phyloP scores from a whole-genome alignment of 2,888 invertebrate species.

The Lamproptera curius region DNA sequence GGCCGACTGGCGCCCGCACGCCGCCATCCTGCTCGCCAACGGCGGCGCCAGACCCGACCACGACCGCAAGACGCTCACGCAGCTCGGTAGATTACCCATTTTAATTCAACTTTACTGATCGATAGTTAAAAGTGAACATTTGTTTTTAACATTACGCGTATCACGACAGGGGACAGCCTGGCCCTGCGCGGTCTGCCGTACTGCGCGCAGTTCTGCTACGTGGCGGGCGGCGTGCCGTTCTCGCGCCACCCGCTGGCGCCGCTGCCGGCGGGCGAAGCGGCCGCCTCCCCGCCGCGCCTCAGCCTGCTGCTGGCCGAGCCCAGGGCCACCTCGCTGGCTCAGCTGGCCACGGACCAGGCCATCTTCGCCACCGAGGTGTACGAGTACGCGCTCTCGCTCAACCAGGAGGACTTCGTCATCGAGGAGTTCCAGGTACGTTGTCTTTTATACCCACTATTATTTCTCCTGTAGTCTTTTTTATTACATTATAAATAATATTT shows the following conservation, averaged over 20 bases:
- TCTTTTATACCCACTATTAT: too few species aligned
- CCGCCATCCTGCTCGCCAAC: conserved; percentile 96
- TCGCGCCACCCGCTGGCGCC: conserved; percentile 56
- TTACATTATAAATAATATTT: too few species aligned
- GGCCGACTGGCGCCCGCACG: conserved; percentile 98
- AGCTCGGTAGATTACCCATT: conserved; percentile 82
- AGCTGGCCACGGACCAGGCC: conserved; percentile 88
- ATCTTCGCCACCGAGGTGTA: conserved; percentile 97
- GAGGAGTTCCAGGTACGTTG: conserved; percentile 83
- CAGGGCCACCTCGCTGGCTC: conserved; percentile 78
- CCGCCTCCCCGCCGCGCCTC: conserved; percentile 73
- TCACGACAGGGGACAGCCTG: conserved; percentile 81
- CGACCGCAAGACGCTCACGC: conserved; percentile 86
- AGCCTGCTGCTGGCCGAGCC: conserved; percentile 88
- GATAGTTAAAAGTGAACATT: background rate
- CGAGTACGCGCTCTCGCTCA: conserved; percentile 93
- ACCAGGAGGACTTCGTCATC: conserved; percentile 82
- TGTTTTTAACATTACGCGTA: background rate
- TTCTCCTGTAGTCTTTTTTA: too few species aligned
- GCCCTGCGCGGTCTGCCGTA: conserved; percentile 87
- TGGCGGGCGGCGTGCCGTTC: conserved; percentile 87
- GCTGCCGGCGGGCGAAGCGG: conserved; percentile 58
- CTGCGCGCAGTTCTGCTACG: conserved; percentile 97
- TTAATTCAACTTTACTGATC: too few species aligned
- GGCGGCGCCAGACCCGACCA: conserved; percentile 85